Evolutionary conservation across 2,888 invertebrate genomes (phyloP).

Genomic region (Laothoe populi): DNA sequence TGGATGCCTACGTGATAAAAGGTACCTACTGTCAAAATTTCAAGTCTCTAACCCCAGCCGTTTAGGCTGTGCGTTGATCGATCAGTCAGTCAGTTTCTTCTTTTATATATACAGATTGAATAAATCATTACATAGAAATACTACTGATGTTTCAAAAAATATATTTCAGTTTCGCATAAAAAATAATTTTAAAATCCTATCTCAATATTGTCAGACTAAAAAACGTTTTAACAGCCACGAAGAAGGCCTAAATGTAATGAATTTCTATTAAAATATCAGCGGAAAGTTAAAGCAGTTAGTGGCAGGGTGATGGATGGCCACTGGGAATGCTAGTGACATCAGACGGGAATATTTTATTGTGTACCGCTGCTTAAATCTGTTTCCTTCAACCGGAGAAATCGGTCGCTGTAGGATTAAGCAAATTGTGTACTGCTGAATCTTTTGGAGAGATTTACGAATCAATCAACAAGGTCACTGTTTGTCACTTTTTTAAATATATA

Average conservation of each 20-base stretch:
- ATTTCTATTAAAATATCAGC: slow-evolving; percentile 45
- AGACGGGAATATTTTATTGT: slow-evolving; percentile 43
- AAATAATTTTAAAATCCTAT: neutral
- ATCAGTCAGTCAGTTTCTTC: too few species aligned
- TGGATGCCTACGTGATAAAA: too few species aligned
- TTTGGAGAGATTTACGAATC: slow-evolving; percentile 38
- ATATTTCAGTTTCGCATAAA: too few species aligned
- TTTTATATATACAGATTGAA: too few species aligned
- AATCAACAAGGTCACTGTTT: slow-evolving; percentile 41
- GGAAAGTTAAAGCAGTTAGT: slow-evolving; percentile 49
- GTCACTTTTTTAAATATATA: slow-evolving; percentile 14
- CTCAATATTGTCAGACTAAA: neutral
- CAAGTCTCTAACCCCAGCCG: too few species aligned
- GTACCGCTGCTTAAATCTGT: slow-evolving; percentile 40
- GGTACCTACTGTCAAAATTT: too few species aligned
- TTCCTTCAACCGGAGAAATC: slow-evolving; percentile 37
- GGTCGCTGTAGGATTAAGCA: slow-evolving; percentile 43
- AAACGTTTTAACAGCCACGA: neutral
- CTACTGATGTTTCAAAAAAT: too few species aligned
- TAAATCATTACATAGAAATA: too few species aligned
- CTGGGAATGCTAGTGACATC: slow-evolving; percentile 50
- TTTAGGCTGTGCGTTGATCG: too few species aligned
- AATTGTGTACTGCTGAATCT: slow-evolving; percentile 37
- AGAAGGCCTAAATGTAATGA: slow-evolving; percentile 33
- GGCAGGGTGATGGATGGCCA: slow-evolving; percentile 56